Percentiles rank a stretch among this genome's conserved stretches.
phyloP scores from a whole-genome alignment of 2,888 invertebrate genomes.

The Campopleginae sp. region DNA sequence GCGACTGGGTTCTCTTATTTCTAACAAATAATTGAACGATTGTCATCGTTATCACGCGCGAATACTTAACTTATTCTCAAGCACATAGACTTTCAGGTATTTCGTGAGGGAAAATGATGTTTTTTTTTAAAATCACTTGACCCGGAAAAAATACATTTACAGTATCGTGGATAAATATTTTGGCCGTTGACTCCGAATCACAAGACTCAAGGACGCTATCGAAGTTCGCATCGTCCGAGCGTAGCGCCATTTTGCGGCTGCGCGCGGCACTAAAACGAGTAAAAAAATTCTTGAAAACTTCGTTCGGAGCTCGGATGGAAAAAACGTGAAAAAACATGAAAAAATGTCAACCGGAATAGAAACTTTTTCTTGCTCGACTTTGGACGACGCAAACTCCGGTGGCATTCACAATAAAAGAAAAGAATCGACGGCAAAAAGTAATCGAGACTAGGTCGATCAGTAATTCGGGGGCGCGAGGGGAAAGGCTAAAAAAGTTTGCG shows the following conservation, averaged over 20 bases:
- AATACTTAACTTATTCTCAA: not conserved
- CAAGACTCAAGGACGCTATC: not conserved
- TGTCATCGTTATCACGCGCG: conserved; percentile 61
- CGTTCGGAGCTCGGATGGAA: no score
- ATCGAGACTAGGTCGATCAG: conserved; percentile 22
- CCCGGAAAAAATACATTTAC: not conserved
- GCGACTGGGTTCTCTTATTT: conserved; percentile 38
- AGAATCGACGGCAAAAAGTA: not conserved
- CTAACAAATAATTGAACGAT: conserved; percentile 39
- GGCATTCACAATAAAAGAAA: not conserved
- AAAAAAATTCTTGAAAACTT: not conserved
- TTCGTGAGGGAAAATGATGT: not conserved
- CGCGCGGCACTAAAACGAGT: not conserved
- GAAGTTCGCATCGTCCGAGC: not conserved
- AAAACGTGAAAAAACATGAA: not conserved
- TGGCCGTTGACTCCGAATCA: not conserved
- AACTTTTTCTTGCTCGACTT: not conserved
- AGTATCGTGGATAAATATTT: not conserved
- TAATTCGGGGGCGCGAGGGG: not conserved
- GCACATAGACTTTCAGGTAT: not conserved
- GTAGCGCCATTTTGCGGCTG: not conserved
- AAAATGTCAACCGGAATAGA: not conserved
- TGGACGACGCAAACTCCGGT: not conserved
- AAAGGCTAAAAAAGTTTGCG: conserved; percentile 1
- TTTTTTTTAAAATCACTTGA: not conserved